Percentiles rank a stretch among this genome's conserved stretches.
Conservation (phyloP, 2,888 invertebrate genomes). For the Caenorhabditis sp. region DNA sequence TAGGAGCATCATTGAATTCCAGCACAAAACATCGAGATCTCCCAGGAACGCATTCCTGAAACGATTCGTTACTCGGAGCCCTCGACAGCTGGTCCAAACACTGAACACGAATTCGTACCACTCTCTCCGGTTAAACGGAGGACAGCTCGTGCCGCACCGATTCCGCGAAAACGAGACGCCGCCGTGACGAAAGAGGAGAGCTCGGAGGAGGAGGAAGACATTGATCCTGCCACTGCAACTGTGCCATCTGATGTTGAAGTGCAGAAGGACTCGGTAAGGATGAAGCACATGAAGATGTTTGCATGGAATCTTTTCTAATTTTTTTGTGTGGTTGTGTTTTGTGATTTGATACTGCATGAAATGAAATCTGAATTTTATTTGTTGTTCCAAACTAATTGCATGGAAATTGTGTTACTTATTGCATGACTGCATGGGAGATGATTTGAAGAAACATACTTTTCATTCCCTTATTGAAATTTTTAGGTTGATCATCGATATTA, state of each 20-base stretch:
- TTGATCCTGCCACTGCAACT: slow-evolving; percentile 60
- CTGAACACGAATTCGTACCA: slow-evolving; percentile 46
- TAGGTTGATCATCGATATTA: slow-evolving; percentile 81
- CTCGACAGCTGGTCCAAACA: slow-evolving; percentile 43
- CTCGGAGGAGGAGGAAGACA: slow-evolving; percentile 34
- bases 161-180: slow-evolving; percentile 3
- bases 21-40: slow-evolving; percentile 60
- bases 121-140: slow-evolving; percentile 46
- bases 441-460: no score
- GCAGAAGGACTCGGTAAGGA: slow-evolving; percentile 59
- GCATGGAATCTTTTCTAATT: slow-evolving; percentile 19
- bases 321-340: background rate
- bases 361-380: background rate
- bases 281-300: slow-evolving; percentile 28
- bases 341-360: background rate
- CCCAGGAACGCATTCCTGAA: slow-evolving; percentile 48
- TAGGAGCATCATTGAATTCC: no score
- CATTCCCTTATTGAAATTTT: no score
- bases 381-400: no score
- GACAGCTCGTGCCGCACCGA: slow-evolving; percentile 39
- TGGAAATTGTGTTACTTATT: no score
- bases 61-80: slow-evolving; percentile 45
- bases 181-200: background rate
- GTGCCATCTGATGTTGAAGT: slow-evolving; percentile 60
- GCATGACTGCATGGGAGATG: no score